Evolutionary conservation across 64 coral and sea anemone species (phyloP).

Genomic region (Stylophora pistillata): DNA sequence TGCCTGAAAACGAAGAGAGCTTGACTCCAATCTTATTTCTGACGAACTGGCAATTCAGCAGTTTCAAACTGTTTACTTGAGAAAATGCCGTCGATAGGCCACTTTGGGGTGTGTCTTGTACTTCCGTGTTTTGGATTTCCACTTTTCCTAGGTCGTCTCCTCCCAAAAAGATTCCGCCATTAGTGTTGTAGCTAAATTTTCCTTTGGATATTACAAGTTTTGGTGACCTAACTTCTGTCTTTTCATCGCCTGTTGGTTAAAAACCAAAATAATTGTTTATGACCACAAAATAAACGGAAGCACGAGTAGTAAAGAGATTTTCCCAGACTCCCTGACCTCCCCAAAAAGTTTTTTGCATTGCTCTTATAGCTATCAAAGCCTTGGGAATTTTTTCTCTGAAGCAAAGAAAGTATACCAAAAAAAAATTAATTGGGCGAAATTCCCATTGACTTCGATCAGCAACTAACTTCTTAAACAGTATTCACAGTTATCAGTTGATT

Average conservation of each 20-base stretch:
- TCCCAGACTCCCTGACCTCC: too few species aligned
- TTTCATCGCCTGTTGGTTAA: not conserved
- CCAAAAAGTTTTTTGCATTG: too few species aligned
- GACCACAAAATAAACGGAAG: not conserved
- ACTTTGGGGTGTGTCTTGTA: not conserved
- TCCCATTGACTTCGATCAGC: too few species aligned
- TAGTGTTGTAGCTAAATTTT: not conserved
- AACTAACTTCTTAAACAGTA: too few species aligned
- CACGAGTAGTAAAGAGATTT: too few species aligned
- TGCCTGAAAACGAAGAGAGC: not conserved
- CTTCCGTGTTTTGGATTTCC: not conserved
- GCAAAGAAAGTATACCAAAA: too few species aligned
- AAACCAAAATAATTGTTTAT: not conserved
- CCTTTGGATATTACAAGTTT: conserved; percentile 19
- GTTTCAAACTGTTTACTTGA: not conserved
- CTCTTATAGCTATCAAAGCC: too few species aligned
- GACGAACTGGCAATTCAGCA: not conserved
- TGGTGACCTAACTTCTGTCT: too few species aligned
- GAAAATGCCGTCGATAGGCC: not conserved
- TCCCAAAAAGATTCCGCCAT: not conserved
- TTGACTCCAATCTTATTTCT: not conserved
- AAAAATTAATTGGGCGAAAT: too few species aligned
- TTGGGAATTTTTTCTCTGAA: too few species aligned
- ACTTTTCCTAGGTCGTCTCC: not conserved
- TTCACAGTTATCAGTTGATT: too few species aligned